phyloP scores from a whole-genome alignment of 2,113 vertebrate genomes.

The Alligator mississippiensis region DNA sequence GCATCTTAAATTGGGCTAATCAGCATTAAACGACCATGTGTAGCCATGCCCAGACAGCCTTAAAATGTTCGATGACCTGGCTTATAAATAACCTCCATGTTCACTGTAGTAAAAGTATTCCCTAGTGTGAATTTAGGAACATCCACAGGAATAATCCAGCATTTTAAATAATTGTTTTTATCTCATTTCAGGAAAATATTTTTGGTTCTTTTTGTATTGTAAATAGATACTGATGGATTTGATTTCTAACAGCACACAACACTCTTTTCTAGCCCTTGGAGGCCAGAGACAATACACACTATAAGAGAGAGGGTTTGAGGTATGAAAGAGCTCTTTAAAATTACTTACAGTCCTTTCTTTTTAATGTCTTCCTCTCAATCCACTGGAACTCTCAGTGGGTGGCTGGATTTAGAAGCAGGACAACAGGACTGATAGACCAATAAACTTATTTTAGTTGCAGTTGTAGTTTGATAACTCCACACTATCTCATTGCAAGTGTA shows the following conservation, averaged over 20 bases:
- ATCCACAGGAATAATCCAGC: not conserved
- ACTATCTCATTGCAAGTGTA: not conserved
- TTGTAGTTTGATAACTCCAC: no score
- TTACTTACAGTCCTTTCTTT: not conserved
- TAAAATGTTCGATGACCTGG: not conserved
- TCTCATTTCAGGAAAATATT: not conserved
- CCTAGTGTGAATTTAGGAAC: not conserved
- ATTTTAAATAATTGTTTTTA: not conserved
- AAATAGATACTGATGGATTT: not conserved
- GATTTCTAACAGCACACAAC: not conserved
- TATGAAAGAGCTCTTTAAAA: not conserved
- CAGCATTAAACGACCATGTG: no score
- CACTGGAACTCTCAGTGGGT: not conserved
- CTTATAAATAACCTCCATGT: not conserved
- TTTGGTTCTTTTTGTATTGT: not conserved
- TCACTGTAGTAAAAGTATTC: not conserved
- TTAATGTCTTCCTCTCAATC: not conserved
- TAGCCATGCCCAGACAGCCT: not conserved
- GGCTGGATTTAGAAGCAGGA: not conserved
- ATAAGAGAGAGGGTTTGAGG: not conserved
- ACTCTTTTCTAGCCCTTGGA: not conserved
- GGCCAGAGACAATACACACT: not conserved
- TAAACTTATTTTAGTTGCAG: conserved; percentile 26
- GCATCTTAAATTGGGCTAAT: no score
- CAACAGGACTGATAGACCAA: not conserved